Conservation (phyloP, 1,140 invertebrate genomes). For the Samia ricini region DNA sequence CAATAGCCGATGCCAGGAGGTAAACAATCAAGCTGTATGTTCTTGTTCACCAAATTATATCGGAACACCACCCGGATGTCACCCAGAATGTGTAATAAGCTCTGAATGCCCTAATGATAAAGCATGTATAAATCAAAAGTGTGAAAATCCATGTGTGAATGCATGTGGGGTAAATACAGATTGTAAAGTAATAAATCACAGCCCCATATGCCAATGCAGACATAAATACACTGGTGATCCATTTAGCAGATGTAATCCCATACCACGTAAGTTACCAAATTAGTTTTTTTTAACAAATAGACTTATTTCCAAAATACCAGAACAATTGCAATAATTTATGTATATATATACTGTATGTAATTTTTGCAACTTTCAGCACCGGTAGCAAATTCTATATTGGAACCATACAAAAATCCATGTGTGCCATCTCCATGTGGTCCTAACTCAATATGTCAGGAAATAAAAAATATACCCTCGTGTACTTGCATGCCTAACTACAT, state of each 20-base stretch:
- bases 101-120: slow-evolving; percentile 82
- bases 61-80: slow-evolving; percentile 80
- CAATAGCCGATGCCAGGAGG: slow-evolving; percentile 81
- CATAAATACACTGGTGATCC: slow-evolving; percentile 85
- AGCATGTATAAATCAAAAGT: slow-evolving; percentile 83
- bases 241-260: slow-evolving; percentile 81
- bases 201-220: slow-evolving; percentile 84
- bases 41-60: slow-evolving; percentile 81
- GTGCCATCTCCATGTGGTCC: slow-evolving; percentile 86
- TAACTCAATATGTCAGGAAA: slow-evolving; percentile 82
- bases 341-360: too few species aligned
- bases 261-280: slow-evolving; percentile 74
- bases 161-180: slow-evolving; percentile 82
- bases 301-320: background rate
- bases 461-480: slow-evolving; percentile 82
- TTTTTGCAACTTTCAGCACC: slow-evolving; percentile 50
- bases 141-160: slow-evolving; percentile 81
- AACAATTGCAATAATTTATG: background rate
- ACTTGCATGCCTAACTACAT: slow-evolving; percentile 82
- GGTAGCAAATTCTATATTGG: slow-evolving; percentile 57
- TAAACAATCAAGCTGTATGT: slow-evolving; percentile 80
- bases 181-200: slow-evolving; percentile 84
- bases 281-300: background rate
- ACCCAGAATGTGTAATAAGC: slow-evolving; percentile 81
- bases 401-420: slow-evolving; percentile 83